phyloP scores from a whole-genome alignment of 2,113 vertebrate genomes.

The Phainopepla nitens region DNA sequence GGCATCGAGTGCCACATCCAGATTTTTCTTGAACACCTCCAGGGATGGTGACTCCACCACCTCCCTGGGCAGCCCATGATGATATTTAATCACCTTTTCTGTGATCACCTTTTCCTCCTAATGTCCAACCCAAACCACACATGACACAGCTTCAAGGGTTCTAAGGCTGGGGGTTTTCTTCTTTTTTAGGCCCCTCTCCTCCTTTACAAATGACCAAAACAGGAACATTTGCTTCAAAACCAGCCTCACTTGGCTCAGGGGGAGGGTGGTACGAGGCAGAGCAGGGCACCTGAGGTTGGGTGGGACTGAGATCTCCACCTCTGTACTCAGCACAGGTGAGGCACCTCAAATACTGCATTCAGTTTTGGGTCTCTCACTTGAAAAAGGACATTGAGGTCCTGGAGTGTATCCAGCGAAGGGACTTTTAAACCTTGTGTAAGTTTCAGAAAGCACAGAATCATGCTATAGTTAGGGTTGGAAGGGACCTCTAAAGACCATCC shows the following conservation, averaged over 20 bases:
- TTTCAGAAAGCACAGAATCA: background rate
- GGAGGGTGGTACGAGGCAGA: background rate
- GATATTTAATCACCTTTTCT: background rate
- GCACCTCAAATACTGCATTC: background rate
- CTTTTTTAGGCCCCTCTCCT: too few relatives aligned
- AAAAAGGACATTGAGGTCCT: background rate
- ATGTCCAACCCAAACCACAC: background rate
- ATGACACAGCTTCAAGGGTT: background rate
- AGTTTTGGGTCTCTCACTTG: background rate
- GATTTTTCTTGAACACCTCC: background rate
- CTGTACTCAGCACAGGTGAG: background rate
- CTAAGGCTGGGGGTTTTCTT: background rate
- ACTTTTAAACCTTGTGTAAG: background rate
- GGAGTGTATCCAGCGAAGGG: background rate
- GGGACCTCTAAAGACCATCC: background rate
- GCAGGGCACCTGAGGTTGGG: background rate
- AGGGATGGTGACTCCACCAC: background rate
- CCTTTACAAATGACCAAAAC: background rate
- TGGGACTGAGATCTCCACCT: background rate
- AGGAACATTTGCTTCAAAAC: background rate
- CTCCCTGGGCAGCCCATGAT: background rate
- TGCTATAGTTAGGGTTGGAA: background rate
- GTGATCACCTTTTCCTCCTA: background rate
- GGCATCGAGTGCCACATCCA: background rate
- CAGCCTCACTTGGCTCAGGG: fast-evolving